phyloP scores from a whole-genome alignment of 1,140 invertebrate genomes.

The Macrocentrus cingulum region DNA sequence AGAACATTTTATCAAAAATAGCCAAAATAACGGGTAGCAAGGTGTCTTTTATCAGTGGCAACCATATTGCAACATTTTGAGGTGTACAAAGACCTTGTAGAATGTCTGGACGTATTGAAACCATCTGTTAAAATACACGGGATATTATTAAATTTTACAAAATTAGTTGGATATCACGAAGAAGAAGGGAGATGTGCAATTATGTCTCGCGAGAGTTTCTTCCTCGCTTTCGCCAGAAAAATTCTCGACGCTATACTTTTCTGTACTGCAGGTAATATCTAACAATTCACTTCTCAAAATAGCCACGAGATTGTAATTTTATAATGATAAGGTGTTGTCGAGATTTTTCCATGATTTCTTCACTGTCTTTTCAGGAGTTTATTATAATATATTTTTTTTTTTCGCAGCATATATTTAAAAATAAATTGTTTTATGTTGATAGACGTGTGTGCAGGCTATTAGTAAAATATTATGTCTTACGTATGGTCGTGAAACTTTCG shows the following conservation, averaged over 20 bases:
- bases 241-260: slow-evolving; percentile 17
- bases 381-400: not conserved
- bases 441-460: not conserved
- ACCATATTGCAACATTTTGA: slow-evolving; percentile 53
- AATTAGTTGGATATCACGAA: not conserved
- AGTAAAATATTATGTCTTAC: slow-evolving; percentile 17
- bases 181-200: slow-evolving; percentile 12
- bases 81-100: slow-evolving; percentile 46
- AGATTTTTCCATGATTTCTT: no score
- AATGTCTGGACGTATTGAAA: slow-evolving; percentile 51
- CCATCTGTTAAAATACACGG: slow-evolving; percentile 40
- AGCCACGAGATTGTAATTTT: slow-evolving; percentile 4
- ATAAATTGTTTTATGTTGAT: not conserved
- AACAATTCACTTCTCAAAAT: not conserved
- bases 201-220: slow-evolving; percentile 22
- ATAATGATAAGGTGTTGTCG: not conserved
- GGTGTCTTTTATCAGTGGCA: slow-evolving; percentile 57
- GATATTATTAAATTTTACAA: not conserved
- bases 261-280: slow-evolving; percentile 7
- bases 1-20: slow-evolving; percentile 59
- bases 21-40: slow-evolving; percentile 58
- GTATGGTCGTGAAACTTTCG: slow-evolving; percentile 27
- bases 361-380: no score
- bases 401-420: not conserved
- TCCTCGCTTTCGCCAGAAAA: slow-evolving; percentile 34